Evolutionary conservation across 1,140 invertebrate species (phyloP), one percentile per base, ranked within the genome.

Genomic region (Drosophila malerkotliana): DNA sequence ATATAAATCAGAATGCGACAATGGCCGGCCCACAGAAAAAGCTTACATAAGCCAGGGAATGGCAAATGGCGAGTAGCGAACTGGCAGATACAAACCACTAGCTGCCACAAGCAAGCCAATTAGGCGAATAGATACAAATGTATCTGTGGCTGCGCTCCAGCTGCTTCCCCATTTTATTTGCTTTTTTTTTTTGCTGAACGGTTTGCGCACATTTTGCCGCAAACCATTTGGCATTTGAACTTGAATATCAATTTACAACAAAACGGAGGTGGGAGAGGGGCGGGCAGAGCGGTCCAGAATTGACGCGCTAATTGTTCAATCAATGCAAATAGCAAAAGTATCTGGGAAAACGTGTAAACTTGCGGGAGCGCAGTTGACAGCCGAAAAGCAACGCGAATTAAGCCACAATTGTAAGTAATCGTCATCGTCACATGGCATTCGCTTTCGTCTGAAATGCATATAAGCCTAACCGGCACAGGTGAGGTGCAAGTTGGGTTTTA

Each of bases 161-260:
- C 73, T 73, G 61, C 63, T 67, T 53, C 49, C 72, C 59, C 57
- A 61, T 52, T 14, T 41, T 14, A 21, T 45, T 6, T n/a, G n/a
- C n/a, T n/a, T n/a, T n/a, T n/a, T 45, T 7, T 45, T 48, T 37
- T 64, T 8, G 30, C 30, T 55, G 47, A 76, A 41, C 69, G 74
- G 66, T 85, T 85, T 72, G 81, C 82, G 78, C 83, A 76, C 76
- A 82, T 81, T 85, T 80, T 85, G 66, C 79, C 84, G 83, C 83
- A 88, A 88, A 88, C 48, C 76, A 88, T 89, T 88, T 89, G 79
- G 53, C 83, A 83, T 88, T 89, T 88, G 83, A 88, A 88, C 83
- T 88, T 88, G 83, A 88, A 88, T 88, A 88, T 88, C 83, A 88
- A 83, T 89, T 89, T 88, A 83, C 83, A 88, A 88, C 79, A 67